phyloP scores from a whole-genome alignment of 2,113 vertebrate species.

The Podarcis raffonei region DNA sequence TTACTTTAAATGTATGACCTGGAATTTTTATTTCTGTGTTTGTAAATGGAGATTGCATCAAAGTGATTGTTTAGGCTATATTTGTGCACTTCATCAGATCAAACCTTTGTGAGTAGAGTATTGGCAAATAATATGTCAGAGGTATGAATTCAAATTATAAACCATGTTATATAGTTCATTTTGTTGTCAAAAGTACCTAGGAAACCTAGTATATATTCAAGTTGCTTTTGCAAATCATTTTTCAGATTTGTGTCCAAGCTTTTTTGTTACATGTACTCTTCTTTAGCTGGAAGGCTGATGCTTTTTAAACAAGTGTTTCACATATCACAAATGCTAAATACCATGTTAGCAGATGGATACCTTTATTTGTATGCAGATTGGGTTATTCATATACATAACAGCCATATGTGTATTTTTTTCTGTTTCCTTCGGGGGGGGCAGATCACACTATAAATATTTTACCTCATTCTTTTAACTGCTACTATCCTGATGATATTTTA shows the following conservation, averaged over 20 bases:
- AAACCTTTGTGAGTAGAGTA: neutral
- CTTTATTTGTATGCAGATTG: neutral
- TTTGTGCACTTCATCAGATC: neutral
- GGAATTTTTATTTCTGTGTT: neutral
- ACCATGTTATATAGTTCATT: neutral
- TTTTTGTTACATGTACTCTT: neutral
- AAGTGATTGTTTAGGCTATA: neutral
- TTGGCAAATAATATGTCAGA: neutral
- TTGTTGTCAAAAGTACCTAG: neutral
- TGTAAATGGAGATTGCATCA: neutral
- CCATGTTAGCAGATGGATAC: neutral
- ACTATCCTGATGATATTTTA: neutral
- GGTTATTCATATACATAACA: neutral
- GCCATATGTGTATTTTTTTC: neutral
- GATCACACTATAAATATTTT: neutral
- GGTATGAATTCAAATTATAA: neutral
- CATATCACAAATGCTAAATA: neutral
- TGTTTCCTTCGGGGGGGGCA: neutral
- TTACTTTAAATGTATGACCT: neutral
- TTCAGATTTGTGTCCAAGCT: neutral
- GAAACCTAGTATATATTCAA: neutral
- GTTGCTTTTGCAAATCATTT: neutral
- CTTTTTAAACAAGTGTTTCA: neutral
- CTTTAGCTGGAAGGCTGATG: neutral
- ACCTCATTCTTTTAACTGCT: neutral